These are phyloP conservation scores for Drosophila parvula DNA, from an alignment of 1,140 invertebrate genomes.

Conservation along the genomic window DNA sequence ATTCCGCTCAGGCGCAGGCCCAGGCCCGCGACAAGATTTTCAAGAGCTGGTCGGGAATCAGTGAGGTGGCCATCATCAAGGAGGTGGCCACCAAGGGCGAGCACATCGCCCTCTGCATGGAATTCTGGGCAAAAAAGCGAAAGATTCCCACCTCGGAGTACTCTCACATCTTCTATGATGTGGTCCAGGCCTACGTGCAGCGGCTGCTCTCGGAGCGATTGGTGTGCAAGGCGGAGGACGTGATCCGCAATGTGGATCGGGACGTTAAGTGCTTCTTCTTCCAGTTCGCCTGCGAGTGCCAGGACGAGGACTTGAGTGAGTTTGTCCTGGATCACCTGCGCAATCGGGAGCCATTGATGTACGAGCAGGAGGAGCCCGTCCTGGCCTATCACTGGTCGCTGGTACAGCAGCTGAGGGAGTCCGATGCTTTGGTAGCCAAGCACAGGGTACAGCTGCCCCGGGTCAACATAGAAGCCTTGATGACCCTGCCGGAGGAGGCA, in stretches of 20 bases:
- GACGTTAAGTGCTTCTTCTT: slow-evolving; percentile 79
- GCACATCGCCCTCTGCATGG: slow-evolving; percentile 75
- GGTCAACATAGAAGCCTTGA: slow-evolving; percentile 68
- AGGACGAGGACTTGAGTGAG: slow-evolving; percentile 68
- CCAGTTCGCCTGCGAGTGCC: slow-evolving; percentile 74
- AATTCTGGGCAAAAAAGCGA: slow-evolving; percentile 72
- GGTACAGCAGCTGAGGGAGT: slow-evolving; percentile 66
- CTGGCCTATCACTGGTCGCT: slow-evolving; percentile 74
- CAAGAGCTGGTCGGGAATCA: slow-evolving; percentile 75
- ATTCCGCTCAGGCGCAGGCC: slow-evolving; percentile 57
- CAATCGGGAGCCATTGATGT: slow-evolving; percentile 56
- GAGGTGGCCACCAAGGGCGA: slow-evolving; percentile 83
- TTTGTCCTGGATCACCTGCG: slow-evolving; percentile 76
- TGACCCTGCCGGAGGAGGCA: slow-evolving; percentile 52
- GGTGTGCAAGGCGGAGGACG: slow-evolving; percentile 80
- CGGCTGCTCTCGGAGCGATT: slow-evolving; percentile 77
- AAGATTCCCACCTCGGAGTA: slow-evolving; percentile 68
- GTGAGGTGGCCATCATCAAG: slow-evolving; percentile 76
- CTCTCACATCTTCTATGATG: slow-evolving; percentile 73
- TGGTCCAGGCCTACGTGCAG: slow-evolving; percentile 78
- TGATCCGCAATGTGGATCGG: slow-evolving; percentile 72
- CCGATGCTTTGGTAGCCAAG: slow-evolving; percentile 43
- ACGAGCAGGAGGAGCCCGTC: slow-evolving; percentile 61
- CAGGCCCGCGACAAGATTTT: slow-evolving; percentile 75
- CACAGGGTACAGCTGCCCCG: slow-evolving; percentile 56